Evolutionary conservation across 1,140 invertebrate species (phyloP).

Genomic region (Druon quercuslanigerum): DNA sequence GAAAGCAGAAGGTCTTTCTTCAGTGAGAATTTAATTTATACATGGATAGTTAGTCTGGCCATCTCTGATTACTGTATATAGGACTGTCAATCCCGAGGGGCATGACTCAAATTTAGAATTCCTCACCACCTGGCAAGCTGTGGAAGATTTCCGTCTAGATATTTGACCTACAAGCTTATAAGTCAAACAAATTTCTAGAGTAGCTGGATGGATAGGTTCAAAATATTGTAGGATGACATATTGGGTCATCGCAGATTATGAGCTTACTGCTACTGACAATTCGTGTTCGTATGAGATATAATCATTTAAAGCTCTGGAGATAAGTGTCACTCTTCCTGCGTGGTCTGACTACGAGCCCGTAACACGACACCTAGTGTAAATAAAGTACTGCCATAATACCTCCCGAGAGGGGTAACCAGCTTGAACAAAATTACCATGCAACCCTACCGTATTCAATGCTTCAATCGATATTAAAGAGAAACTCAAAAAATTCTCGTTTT

Average conservation of each 20-base stretch:
- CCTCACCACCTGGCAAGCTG: too few species aligned
- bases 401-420: background rate
- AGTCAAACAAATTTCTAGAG: background rate
- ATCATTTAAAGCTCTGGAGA: slow-evolving; percentile 28
- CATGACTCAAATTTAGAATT: too few species aligned
- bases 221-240: slow-evolving; percentile 3
- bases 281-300: background rate
- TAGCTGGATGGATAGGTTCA: background rate
- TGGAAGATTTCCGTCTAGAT: background rate
- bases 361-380: slow-evolving; percentile 26
- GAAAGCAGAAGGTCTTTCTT: too few species aligned
- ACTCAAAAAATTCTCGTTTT: background rate
- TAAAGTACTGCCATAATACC: slow-evolving; percentile 1
- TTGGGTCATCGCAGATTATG: slow-evolving; percentile 21
- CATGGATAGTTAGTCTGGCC: too few species aligned
- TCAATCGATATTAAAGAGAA: background rate
- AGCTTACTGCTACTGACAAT: slow-evolving; percentile 9
- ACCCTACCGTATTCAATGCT: background rate
- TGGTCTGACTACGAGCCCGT: background rate
- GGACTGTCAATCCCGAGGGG: too few species aligned
- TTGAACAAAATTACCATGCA: background rate
- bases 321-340: background rate
- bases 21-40: too few species aligned
- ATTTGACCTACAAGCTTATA: background rate
- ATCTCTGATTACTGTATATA: too few species aligned